phyloP scores from a whole-genome alignment of 2,888 invertebrate genomes.

The Muschampia plurimacula region DNA sequence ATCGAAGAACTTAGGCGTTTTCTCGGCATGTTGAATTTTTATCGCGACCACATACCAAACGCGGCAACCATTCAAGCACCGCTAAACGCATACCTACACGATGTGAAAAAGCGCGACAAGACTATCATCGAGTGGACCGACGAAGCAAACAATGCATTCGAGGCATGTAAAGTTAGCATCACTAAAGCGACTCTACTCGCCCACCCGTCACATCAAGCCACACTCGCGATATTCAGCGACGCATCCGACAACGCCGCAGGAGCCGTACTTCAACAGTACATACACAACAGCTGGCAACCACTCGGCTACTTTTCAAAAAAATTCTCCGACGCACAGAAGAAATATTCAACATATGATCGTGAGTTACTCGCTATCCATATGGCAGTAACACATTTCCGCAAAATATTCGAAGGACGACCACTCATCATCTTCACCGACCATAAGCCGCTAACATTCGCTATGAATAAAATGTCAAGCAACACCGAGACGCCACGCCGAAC shows the following conservation, averaged over 20 bases:
- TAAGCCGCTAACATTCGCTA: slow-evolving; percentile 39
- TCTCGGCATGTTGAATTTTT: slow-evolving; percentile 49
- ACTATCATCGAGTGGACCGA: slow-evolving; percentile 15
- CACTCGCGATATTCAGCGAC: slow-evolving; percentile 9
- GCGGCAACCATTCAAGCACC: slow-evolving; percentile 45
- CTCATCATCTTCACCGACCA: slow-evolving; percentile 39
- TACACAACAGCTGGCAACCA: slow-evolving; percentile 10
- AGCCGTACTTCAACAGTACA: slow-evolving; percentile 16
- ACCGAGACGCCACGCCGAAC: slow-evolving; percentile 38
- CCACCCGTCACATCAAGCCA: slow-evolving; percentile 12
- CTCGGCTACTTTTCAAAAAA: slow-evolving; percentile 36
- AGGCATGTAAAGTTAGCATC: slow-evolving; percentile 18
- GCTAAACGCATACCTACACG: slow-evolving; percentile 8
- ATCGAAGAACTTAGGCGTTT: slow-evolving; percentile 44
- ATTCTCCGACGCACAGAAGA: slow-evolving; percentile 40
- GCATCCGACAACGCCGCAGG: slow-evolving; percentile 13
- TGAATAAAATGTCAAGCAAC: slow-evolving; percentile 11
- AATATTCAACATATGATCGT: slow-evolving; percentile 29
- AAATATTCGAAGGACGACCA: slow-evolving; percentile 15
- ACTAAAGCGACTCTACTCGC: slow-evolving; percentile 14
- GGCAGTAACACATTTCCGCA: slow-evolving; percentile 35
- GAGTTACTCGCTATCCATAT: slow-evolving; percentile 46
- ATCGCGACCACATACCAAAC: slow-evolving; percentile 43
- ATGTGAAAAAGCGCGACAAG: neutral
- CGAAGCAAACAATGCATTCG: neutral